Evolutionary conservation across 2,888 invertebrate species (phyloP), one percentile per base, ranked within the genome.

Genomic region (Colletes collaris): DNA sequence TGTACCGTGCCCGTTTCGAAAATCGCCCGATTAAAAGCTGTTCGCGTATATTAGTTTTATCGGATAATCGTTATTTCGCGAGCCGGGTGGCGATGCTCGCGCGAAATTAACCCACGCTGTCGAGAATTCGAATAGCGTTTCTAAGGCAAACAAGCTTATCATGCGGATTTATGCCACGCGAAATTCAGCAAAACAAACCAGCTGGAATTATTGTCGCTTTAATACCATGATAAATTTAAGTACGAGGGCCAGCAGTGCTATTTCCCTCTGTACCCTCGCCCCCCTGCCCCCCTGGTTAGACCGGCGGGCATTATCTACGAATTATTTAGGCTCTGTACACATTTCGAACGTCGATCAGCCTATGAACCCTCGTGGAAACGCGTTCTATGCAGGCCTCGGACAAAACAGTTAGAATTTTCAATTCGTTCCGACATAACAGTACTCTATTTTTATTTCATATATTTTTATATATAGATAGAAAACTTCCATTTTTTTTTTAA

Each of bases 111-210:
- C 53, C 60, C 46, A 19, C 7, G 27, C 19, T 11, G 37, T 5
- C 56, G 13, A 40, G 62, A 52, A 63, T 46, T 70, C 66, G 59
- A 55, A 60, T 46, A 59, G 40, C 52, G 67, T 79, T 64, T 37
- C 73, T 63, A 70, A 79, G 64, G 68, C 63, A 74, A 79, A 79
- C 68, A 64, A 68, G 81, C 67, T 75, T 81, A 79, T 68, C 75
- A 60, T 3, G 4, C 5, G 55, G 71, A 79, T 81, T 81, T 75
- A 75, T 65, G 49, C 19, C 52, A 10, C 58, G 75, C 35, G 50
- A 63, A 74, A 78, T 80, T 80, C 66, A 73, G 53, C 69, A 55
- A 74, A 74, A 74, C 69, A 70, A 66, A 7, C 35, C 16, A 4
- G 46, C 6, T 6, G n/a, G 52, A 46, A 55, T 75, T 74, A 59